phyloP scores from a whole-genome alignment of 2,888 invertebrate species.

The Lepidochitona cinerea region DNA sequence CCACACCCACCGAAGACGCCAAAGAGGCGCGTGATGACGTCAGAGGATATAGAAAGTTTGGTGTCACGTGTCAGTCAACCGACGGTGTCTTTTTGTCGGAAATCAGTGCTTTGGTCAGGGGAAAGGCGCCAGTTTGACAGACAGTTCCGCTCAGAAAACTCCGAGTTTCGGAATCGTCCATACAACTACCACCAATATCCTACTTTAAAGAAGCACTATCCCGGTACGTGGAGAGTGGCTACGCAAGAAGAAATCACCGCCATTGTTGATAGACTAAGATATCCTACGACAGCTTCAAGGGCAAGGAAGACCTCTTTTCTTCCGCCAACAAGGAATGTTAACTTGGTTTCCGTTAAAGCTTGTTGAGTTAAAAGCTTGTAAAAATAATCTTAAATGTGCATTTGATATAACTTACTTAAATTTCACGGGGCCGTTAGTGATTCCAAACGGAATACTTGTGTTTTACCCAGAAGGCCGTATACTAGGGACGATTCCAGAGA shows the following conservation, averaged over 20 bases:
- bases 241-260: slow-evolving; percentile 27
- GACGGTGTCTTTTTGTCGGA: slow-evolving; percentile 47
- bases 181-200: slow-evolving; percentile 49
- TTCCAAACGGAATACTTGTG: too few relatives aligned
- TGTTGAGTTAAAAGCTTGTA: neutral
- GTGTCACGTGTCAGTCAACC: slow-evolving; percentile 34
- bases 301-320: neutral
- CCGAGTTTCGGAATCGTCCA: slow-evolving; percentile 38
- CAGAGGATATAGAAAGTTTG: neutral
- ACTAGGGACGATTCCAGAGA: too few relatives aligned
- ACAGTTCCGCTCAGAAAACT: slow-evolving; percentile 32
- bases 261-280: slow-evolving; percentile 43
- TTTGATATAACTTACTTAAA: neutral
- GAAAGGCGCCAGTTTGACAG: slow-evolving; percentile 48
- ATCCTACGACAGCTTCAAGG: slow-evolving; percentile 23
- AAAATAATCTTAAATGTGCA: neutral
- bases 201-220: slow-evolving; percentile 49
- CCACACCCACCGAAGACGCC: neutral
- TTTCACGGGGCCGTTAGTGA: too few relatives aligned
- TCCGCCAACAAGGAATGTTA: neutral
- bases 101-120: slow-evolving; percentile 51
- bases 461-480: too few relatives aligned
- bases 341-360: neutral
- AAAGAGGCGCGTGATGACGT: neutral
- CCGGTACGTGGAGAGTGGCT: slow-evolving; percentile 52